These are phyloP conservation scores for Microchrysa polita DNA, from an alignment of 2,888 invertebrate species.

Conservation along the genomic window DNA sequence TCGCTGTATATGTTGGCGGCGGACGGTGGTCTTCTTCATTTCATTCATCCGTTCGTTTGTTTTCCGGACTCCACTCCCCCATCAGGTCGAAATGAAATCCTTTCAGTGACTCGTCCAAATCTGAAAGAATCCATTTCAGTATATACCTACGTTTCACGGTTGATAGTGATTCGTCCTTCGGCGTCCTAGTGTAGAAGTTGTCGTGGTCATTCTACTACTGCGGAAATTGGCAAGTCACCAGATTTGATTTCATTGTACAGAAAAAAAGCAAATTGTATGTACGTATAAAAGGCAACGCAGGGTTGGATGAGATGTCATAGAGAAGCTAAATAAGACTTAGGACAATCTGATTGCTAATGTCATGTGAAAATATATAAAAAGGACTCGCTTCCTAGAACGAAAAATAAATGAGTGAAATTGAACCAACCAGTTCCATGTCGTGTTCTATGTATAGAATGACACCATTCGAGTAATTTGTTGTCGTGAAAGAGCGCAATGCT, in stretches of 20 bases:
- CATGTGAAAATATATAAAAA: constrained; percentile 2
- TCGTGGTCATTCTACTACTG: constrained; percentile 11
- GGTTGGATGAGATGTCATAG: too few species aligned
- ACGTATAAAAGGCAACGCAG: neutral
- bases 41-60: neutral
- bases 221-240: constrained; percentile 28
- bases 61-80: neutral
- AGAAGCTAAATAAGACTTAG: neutral
- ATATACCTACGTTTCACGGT: neutral
- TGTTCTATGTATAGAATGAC: too few species aligned
- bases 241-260: constrained; percentile 20
- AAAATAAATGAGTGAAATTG: too few species aligned
- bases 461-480: too few species aligned
- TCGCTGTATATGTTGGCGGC: too few species aligned
- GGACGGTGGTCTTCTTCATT: neutral
- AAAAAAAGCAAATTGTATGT: neutral
- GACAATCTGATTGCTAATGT: constrained; percentile 5
- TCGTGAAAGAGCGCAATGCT: too few species aligned
- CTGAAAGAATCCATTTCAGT: neutral
- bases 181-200: too few species aligned
- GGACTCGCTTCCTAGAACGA: too few species aligned
- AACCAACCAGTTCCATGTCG: too few species aligned
- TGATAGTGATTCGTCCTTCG: neutral
- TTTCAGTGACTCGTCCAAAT: constrained; percentile 11
- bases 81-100: neutral